Evolutionary conservation across 2,797 vertebrate genomes (phyloP), one percentile per base, ranked within the genome.

Genomic region (Peromyscus attwateri): DNA sequence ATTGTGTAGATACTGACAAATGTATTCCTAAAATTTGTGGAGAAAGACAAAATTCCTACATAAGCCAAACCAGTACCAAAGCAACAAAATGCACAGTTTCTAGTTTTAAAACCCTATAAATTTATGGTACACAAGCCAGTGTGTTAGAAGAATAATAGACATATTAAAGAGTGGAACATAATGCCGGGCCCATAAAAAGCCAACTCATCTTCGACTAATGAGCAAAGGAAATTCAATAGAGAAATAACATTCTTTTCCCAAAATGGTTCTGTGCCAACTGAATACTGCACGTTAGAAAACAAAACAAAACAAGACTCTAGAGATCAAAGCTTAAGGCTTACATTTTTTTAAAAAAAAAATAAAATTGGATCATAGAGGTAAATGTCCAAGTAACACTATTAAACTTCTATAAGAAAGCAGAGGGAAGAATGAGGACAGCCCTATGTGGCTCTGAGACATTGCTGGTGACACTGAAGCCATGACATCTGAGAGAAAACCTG

Each of bases 351-450:
- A 60, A 49, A 85, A 12, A 68, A 60, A 49, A 85, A 70, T 52
- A 75, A 93, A 94, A 85, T 89, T 68, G 6, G 16, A 66, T 81
- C 11, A 90, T 2, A 76, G 29, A 68, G 31, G 25, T 64, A 90
- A 75, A 64, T 87, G 10, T 68, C 87, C 89, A 84, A 73, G 13
- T 0, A 90, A 89, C 90, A 70, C 31, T 75, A 31, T 57, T 68
- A 92, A 93, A 84, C 12, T 46, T 95, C 37, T 46, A 34, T 16
- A 87, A 81, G 19, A 92, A 93, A 93, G 73, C 19, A 88, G 62
- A 91, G 29, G 16, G 68, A 27, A 84, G 88, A 91, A 52, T 71
- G 0, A 55, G 11, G 3, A 11, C 62, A n/a, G 57, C 1, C 19
- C 25, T 94, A 66, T 11, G 3, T 66, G 76, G 2, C 31, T 76